Percentiles rank a stretch among this genome's conserved stretches.
Evolutionary conservation across 2,113 vertebrate species (phyloP).

Genomic region (Rutilus rutilus): DNA sequence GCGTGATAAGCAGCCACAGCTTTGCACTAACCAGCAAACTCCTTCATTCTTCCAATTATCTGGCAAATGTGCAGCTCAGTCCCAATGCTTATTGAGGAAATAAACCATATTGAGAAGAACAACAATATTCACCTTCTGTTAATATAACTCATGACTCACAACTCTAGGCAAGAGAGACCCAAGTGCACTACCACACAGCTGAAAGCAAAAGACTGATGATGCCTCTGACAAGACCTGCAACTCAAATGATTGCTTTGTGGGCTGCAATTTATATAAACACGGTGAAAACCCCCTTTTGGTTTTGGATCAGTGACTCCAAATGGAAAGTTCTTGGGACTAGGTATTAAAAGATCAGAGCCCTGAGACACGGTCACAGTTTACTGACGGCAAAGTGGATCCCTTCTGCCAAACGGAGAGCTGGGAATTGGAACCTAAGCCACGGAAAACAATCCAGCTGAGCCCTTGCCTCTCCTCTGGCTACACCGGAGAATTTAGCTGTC

Average conservation of each 20-base stretch:
- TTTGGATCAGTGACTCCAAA: constrained; percentile 41
- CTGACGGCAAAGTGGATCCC: constrained; percentile 23
- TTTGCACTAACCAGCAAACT: neutral
- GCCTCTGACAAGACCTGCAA: constrained; percentile 31
- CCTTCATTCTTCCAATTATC: constrained; percentile 24
- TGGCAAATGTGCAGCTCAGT: constrained; percentile 30
- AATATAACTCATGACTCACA: constrained; percentile 46
- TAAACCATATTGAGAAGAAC: constrained; percentile 34
- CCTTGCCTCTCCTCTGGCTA: constrained; percentile 25
- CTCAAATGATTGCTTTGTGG: constrained; percentile 41
- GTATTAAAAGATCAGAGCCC: constrained; percentile 28
- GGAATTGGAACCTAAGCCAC: constrained; percentile 33
- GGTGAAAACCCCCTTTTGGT: neutral
- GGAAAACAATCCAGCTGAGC: constrained; percentile 51
- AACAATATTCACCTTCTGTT: constrained; percentile 48
- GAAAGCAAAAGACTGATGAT: constrained; percentile 37
- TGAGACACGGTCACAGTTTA: constrained; percentile 42
- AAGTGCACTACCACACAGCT: neutral
- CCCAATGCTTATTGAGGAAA: constrained; percentile 18
- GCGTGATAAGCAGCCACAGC: constrained; percentile 28
- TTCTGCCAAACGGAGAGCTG: constrained; percentile 33
- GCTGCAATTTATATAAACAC: constrained; percentile 52
- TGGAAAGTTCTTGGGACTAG: constrained; percentile 29
- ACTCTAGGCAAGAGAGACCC: neutral
- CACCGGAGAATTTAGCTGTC: constrained; percentile 34